Conservation (phyloP, 2,797 vertebrate genomes). For the Odontamblyopus rebecca region DNA sequence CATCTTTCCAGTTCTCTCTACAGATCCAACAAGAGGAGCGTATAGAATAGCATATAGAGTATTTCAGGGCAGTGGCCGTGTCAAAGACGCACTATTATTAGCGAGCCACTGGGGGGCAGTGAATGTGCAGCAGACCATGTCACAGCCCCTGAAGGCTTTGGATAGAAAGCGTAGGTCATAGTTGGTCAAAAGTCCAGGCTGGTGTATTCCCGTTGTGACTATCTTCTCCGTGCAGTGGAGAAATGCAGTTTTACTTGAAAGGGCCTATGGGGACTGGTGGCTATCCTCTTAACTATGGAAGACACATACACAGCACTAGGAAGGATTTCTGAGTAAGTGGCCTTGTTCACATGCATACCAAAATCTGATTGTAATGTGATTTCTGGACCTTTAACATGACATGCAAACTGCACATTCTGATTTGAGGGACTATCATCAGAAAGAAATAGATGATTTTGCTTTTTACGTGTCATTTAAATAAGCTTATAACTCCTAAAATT, state of each 20-base stretch:
- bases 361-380: no score
- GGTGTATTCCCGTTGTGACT: background rate
- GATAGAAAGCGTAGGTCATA: conserved; percentile 62
- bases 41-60: conserved; percentile 42
- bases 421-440: no score
- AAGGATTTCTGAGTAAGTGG: background rate
- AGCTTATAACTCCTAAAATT: no score
- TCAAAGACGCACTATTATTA: conserved; percentile 50
- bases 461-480: no score
- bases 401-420: no score
- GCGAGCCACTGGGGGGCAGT: conserved; percentile 80
- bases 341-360: no score
- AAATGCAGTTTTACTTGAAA: background rate
- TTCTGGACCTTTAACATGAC: no score
- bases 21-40: conserved; percentile 47
- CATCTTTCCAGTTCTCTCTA: conserved; percentile 54
- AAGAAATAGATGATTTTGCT: no score
- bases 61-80: conserved; percentile 39
- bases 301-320: background rate
- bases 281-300: background rate
- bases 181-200: conserved; percentile 50
- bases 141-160: conserved; percentile 44
- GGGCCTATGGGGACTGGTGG: background rate
- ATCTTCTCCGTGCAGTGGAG: background rate
- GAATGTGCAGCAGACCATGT: conserved; percentile 59